Evolutionary conservation across 2,888 invertebrate species (phyloP).

Genomic region (Gastracanthus pulcherrimus): DNA sequence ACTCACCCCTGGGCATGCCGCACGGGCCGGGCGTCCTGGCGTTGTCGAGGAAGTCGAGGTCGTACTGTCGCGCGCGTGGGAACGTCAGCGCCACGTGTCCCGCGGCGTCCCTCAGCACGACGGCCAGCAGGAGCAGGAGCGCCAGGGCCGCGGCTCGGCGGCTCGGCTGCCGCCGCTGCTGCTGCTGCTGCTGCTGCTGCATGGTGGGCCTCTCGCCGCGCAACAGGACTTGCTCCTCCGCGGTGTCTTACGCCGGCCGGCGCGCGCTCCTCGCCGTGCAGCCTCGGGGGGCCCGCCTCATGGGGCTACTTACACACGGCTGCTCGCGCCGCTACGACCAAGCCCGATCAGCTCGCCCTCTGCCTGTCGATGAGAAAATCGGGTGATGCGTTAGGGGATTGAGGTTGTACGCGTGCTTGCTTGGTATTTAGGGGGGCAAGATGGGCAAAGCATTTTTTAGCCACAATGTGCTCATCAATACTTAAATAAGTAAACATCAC

Average conservation of each 20-base stretch:
- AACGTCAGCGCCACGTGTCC: conserved; percentile 92
- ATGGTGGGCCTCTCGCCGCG: not conserved
- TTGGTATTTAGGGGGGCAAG: no score
- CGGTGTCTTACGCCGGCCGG: conserved; percentile 18
- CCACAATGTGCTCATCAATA: no score
- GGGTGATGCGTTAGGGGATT: no score
- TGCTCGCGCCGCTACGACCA: not conserved
- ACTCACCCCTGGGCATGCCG: conserved; percentile 95
- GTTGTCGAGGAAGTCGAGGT: conserved; percentile 95
- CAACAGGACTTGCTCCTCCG: not conserved
- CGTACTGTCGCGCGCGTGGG: conserved; percentile 92
- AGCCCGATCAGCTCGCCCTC: no score
- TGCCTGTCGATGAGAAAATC: no score
- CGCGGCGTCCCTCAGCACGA: not conserved
- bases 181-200: not conserved
- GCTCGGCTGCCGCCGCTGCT: conserved; percentile 25
- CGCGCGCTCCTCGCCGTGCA: conserved; percentile 56
- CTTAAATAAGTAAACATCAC: no score
- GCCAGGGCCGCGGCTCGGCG: not conserved
- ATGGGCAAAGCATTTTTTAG: no score
- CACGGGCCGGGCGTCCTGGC: conserved; percentile 93
- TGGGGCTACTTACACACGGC: conserved; percentile 55
- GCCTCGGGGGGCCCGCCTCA: conserved; percentile 58
- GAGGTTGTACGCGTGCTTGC: no score
- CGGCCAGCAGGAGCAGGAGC: not conserved